A percentile compares a stretch with the other conserved stretches of the same genome.
Evolutionary conservation across 2,888 invertebrate genomes (phyloP).

Genomic region (Drosophila anomelani): DNA sequence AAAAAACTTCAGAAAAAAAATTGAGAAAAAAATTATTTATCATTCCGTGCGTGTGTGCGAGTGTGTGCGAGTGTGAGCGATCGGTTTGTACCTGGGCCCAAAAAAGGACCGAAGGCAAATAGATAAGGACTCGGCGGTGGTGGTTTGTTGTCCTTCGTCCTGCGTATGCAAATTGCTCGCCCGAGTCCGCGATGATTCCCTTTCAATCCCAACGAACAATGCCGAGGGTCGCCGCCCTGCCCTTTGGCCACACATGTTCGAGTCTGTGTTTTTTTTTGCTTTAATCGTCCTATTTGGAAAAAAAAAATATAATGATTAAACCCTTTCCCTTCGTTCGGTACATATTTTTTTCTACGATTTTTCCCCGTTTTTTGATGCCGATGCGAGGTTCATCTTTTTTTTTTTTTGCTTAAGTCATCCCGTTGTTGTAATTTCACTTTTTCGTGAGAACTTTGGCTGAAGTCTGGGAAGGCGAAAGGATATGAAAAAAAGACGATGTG

Average conservation of each 20-base stretch:
- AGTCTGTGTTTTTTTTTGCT: constrained; percentile 70
- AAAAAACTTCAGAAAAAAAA: constrained; percentile 76
- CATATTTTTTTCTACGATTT: constrained; percentile 64
- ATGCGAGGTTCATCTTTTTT: constrained; percentile 51
- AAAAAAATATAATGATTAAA: constrained; percentile 72
- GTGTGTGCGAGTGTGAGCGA: constrained; percentile 30
- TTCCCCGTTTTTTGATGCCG: constrained; percentile 69
- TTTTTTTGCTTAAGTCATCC: constrained; percentile 55
- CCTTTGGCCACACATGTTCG: constrained; percentile 72
- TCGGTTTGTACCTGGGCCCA: constrained; percentile 63
- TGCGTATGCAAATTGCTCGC: constrained; percentile 79
- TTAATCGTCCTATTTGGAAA: constrained; percentile 72
- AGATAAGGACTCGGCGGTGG: constrained; percentile 72
- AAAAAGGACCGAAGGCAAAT: constrained; percentile 61
- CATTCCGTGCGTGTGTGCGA: constrained; percentile 54
- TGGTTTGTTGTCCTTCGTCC: constrained; percentile 62
- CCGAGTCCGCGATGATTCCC: constrained; percentile 67
- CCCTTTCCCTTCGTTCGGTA: constrained; percentile 77
- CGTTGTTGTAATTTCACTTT: constrained; percentile 77
- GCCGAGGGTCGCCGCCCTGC: constrained; percentile 68
- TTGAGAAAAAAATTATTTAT: constrained; percentile 73
- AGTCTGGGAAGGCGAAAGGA: background rate
- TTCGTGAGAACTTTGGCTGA: constrained; percentile 70
- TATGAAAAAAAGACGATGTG: background rate
- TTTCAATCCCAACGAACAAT: constrained; percentile 74